Conservation (phyloP, 2,888 invertebrate species). For the Nemotelus pantherinus region DNA sequence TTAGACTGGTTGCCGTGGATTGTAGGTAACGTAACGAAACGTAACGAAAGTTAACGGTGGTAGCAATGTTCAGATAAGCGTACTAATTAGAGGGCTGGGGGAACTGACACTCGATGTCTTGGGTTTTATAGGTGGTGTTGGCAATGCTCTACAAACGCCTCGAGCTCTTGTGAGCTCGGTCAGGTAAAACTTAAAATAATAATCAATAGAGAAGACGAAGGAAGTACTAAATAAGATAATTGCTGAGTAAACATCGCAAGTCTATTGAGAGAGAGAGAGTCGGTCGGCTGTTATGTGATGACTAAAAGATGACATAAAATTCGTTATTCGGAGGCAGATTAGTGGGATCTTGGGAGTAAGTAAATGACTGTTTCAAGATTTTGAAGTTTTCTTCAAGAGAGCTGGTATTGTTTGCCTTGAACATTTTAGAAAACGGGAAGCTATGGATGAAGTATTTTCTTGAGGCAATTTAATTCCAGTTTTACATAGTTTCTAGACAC, state of each 20-base stretch:
- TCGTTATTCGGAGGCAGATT: neutral
- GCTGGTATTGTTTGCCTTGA: no score
- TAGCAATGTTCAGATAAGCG: constrained; percentile 3
- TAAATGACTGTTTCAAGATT: no score
- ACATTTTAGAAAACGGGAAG: no score
- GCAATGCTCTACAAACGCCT: neutral
- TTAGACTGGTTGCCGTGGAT: neutral
- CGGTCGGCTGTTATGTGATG: neutral
- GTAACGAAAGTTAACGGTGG: neutral
- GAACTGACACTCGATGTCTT: neutral
- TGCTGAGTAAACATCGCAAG: constrained; percentile 31
- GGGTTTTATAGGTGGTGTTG: no score
- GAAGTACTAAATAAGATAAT: constrained; percentile 37
- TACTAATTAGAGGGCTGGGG: neutral
- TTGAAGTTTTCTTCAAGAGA: no score
- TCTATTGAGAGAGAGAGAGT: neutral
- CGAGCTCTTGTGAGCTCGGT: neutral
- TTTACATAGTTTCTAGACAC: no score
- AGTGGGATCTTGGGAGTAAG: neutral
- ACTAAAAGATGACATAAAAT: constrained; percentile 6
- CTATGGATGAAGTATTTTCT: no score
- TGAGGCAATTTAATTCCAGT: no score
- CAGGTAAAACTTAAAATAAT: neutral
- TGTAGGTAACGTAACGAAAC: no score
- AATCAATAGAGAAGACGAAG: constrained; percentile 21